Base-by-base conservation (phyloP, 2,113 vertebrate species). In the Micromys minutus region DNA sequence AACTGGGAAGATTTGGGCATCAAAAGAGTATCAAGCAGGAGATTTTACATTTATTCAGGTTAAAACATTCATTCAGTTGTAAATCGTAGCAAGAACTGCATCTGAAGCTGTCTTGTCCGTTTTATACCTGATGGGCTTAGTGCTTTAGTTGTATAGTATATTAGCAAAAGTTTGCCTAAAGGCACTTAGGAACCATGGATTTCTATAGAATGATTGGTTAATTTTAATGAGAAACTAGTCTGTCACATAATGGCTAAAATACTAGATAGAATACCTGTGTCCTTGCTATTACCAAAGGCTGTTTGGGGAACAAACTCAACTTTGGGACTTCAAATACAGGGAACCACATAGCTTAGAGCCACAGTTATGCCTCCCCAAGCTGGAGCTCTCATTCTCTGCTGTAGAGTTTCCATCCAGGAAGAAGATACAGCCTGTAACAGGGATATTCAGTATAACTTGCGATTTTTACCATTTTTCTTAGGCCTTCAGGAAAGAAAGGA, bases 401-500 rank as follows among this genome's bases (percentile, higher is more conserved):
- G 4, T 42, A 7, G 29, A n/a, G 6, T 59, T 3, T 90, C 71
- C 80, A 10, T 83, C 39, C 34, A 95, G 79, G 74, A 96, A 42
- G 52, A 79, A 81, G 7, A 52, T 65, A 8, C 11, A 79, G 5
- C 39, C 31, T 89, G 1, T 45, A 85, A 19, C 6, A 39, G n/a
- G 36, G 3, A 16, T 72, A 77, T 19, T 90, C 24, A 69, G 15
- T 97, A 22, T 94, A 61, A 57, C 31, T 81, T 85, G 34, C 50
- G 91, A 10, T 39, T 89, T 39, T 92, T 93, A 91, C 52, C 97
- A 29, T 63, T 84, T 88, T 96, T 95, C 77, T 0, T 94, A 99
- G 99, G 99, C 90, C 98, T 99, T 96, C 99, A 99, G 95, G 99
- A 99, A 90, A 99, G 99, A 97, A 99, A 99, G 96, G 99, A 99